Conservation (phyloP, 2,113 vertebrate genomes). For the Thamnophis sirtalis region DNA sequence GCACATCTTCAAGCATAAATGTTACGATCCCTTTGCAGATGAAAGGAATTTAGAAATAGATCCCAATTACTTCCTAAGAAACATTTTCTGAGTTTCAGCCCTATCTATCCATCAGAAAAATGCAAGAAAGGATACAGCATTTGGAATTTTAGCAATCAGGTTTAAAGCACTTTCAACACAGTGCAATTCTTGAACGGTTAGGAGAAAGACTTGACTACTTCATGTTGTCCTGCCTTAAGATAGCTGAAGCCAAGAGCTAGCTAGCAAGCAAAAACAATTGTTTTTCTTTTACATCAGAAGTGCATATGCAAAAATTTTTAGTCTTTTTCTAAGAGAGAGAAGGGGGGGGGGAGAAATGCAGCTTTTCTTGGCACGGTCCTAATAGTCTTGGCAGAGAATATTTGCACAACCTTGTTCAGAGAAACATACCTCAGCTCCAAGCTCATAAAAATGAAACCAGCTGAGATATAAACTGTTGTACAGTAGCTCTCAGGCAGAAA, state of each 20-base stretch:
- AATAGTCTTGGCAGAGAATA: not conserved
- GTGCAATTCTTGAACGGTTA: not conserved
- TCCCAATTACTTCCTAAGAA: not conserved
- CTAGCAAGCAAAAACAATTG: not conserved
- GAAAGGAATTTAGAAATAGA: not conserved
- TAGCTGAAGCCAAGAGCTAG: not conserved
- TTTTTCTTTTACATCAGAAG: not conserved
- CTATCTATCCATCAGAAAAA: not conserved
- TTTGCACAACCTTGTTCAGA: not conserved
- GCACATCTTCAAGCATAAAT: not conserved
- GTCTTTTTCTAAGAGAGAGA: not conserved
- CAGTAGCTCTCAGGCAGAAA: not conserved
- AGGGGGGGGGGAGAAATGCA: not conserved
- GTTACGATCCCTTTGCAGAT: not conserved
- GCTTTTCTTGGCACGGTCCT: not conserved
- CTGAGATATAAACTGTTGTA: not conserved
- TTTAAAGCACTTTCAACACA: not conserved
- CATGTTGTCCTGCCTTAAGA: not conserved
- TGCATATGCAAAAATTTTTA: not conserved
- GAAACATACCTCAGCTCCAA: not conserved
- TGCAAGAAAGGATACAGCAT: not conserved
- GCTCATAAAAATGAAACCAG: not conserved
- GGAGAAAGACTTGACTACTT: not conserved
- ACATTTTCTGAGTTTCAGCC: not conserved
- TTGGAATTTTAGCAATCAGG: not conserved